Base-by-base conservation (phyloP, 2,888 invertebrate genomes). In the Napeogenes sylphis region DNA sequence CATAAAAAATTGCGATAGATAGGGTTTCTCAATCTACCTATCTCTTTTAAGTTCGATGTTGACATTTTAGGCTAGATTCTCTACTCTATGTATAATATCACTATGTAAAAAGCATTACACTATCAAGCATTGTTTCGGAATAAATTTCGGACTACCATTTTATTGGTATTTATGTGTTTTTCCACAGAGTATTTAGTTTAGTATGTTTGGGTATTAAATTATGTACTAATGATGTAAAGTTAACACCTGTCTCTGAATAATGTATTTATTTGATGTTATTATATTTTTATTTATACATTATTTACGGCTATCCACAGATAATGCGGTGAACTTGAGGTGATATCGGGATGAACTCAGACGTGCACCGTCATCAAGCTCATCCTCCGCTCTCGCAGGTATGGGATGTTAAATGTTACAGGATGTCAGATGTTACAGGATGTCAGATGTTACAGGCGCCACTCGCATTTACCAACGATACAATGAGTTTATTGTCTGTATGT, bases 321-420 rank as follows among this genome's bases (percentile, higher is more conserved):
- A 90, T 88, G 90, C 83, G 75, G 87, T 80, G 81, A 67, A 70
- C 67, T 67, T 81, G 79, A 75, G 73, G 76, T 82, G 79, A 81
- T 84, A 82, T 76, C 83, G 88, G 82, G 75, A 90, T 90, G 90
- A 90, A 90, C 85, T 90, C 90, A 77, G 90, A 90, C 87, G 85
- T 90, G 73, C 90, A 90, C 69, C 89, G 90, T 73, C 90, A 90
- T 74, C 90, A 90, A 84, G 89, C 90, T 77, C 90, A 90, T 80
- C 87, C 89, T 82, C 89, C 90, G 78, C 82, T 90, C 68, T 85
- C 86, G 73, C 90, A 90, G 89, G 90, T 90, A 85, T 58, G 21
- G 21, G 21, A 21, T 21, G 21, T 21, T 21, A n/a, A n/a, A n/a
- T n/a, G n/a, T n/a, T 53, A 38, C 47, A 38, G 30, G 51, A n/a